Evolutionary conservation across 2,113 vertebrate species (phyloP), one percentile per base, ranked within the genome.

Genomic region (Laticauda colubrina): DNA sequence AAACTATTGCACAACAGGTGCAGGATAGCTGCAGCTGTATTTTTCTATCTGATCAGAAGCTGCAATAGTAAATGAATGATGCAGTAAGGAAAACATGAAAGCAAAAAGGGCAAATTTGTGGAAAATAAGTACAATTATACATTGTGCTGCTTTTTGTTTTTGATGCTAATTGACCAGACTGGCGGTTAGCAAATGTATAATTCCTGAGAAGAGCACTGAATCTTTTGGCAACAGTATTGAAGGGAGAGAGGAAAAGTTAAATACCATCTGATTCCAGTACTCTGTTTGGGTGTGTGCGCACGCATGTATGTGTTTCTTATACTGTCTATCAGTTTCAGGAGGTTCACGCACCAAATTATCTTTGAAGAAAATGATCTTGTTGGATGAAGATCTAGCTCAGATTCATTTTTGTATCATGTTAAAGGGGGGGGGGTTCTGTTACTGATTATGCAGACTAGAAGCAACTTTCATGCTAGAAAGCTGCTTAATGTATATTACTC

Each of bases 401-500:
- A 96, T 93, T 88, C 95, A 96, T 97, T 96, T 96, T 97, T 96
- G 96, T 95, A 96, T 96, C 96, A 95, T 96, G 97, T 94, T 96
- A 96, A 97, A 94, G 94, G 97, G 97, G 95, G 5, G 75, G 69
- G 59, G 59, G 12, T 98, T 97, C 97, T 92, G 91, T 98, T 98
- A 98, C 97, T 97, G 97, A 97, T 97, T 98, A 97, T 97, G 97
- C 98, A 97, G 97, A 97, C 97, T 98, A 98, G 97, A 98, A 98
- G 97, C 98, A 97, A 98, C 98, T 98, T 98, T 98, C 97, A 96
- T 97, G 94, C 96, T 96, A 96, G 97, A 97, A 97, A 98, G 97
- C 97, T 97, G 97, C 97, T 97, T 97, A 98, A 98, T 98, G 97
- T 98, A 97, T 98, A 98, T 98, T 98, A 98, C 97, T 98, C 97